Evolutionary conservation across 2,113 vertebrate genomes (phyloP), one percentile per base, ranked within the genome.

Genomic region (Sander lucioperca): DNA sequence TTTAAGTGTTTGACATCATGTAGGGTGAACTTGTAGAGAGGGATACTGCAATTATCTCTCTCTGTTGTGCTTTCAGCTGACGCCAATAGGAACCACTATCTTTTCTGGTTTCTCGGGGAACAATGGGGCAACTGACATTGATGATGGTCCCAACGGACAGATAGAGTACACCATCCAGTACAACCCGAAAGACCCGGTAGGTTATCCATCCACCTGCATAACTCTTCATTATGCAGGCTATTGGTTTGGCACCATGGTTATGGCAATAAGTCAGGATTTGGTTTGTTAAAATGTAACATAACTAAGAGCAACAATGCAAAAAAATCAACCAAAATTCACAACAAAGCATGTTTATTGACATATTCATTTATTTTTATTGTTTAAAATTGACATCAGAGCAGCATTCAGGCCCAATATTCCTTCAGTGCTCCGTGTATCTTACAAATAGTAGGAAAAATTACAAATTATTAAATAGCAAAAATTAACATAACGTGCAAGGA

Each of bases 101-200:
- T 99, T 99, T 76, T 97, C 97, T 39, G 97, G 97, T 56, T 99
- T 99, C 92, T 95, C 92, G 63, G 97, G 97, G 78, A 97, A 96
- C 90, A 97, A 97, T 19, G 98, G 98, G 68, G 98, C 98, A 80
- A 94, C 83, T 73, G 98, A 99, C 92, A 99, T 99, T 3, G 98
- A 99, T 43, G 98, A 99, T 30, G 98, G 98, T 43, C 97, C 98
- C 0, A 99, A 99, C 0, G 98, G 97, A 85, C 98, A 99, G 89
- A 98, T 99, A 73, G 98, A 99, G 85, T 99, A 99, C 72, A 96
- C 97, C 74, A 97, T 99, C 88, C 97, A 96, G 58, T 97, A 97
- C 89, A 99, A 99, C 88, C 97, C 97, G 0, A 95, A 94, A 48
- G 97, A 99, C 78, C 96, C 96, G 86, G 98, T 99, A 96, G 66